Evolutionary conservation across 2,797 vertebrate genomes (phyloP).

Genomic region (Galago senegalensis): DNA sequence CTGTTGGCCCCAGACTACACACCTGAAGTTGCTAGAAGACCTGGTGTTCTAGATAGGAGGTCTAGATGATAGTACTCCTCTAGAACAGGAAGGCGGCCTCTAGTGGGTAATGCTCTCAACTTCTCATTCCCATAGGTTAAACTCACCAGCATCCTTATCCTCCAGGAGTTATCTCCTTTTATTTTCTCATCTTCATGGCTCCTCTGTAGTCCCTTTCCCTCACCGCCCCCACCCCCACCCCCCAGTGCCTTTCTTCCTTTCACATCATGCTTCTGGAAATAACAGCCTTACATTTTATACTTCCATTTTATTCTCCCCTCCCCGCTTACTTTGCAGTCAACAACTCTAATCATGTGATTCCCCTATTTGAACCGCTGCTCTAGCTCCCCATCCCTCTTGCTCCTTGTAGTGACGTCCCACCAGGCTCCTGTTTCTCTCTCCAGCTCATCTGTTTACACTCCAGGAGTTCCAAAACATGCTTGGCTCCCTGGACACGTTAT

Average conservation of each 20-base stretch:
- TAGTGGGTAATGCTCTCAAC: not conserved
- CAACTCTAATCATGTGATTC: not conserved
- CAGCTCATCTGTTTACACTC: not conserved
- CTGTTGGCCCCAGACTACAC: not conserved
- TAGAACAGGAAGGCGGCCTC: not conserved
- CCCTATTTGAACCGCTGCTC: constrained; percentile 30
- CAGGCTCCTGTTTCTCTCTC: not conserved
- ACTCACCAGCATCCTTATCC: not conserved
- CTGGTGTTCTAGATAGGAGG: not conserved
- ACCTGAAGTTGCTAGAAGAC: not conserved
- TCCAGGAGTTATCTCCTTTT: not conserved
- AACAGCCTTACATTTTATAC: not conserved
- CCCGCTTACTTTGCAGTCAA: not conserved
- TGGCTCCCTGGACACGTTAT: not conserved
- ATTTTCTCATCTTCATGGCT: not conserved
- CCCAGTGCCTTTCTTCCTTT: not conserved
- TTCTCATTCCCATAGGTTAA: not conserved
- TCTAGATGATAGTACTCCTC: not conserved
- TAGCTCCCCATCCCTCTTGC: not conserved
- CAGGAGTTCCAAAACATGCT: not conserved
- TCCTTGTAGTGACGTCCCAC: not conserved
- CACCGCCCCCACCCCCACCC: accelerated
- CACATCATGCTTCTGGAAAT: not conserved
- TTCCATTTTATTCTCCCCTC: not conserved
- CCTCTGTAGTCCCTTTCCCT: not conserved